Evolutionary conservation across 2,113 vertebrate genomes (phyloP), one percentile per base, ranked within the genome.

Genomic region (Propithecus coquereli): DNA sequence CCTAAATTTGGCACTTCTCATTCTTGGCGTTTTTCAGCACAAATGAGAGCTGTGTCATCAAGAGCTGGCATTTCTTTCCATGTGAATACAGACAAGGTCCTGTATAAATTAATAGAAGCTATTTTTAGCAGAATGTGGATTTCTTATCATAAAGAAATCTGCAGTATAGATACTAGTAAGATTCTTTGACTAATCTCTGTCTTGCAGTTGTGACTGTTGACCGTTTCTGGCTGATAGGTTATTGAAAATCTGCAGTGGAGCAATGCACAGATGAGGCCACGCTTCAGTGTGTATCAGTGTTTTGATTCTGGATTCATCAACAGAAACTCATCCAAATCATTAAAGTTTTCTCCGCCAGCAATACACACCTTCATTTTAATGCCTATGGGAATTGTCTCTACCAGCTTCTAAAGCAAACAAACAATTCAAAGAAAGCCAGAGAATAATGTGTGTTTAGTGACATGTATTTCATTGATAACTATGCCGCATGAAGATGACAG

Each of bases 91-190:
- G 88, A 37, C 88, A 92, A 30, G 91, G 63, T 84, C 22, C 13
- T 93, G 40, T 85, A 32, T 25, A 91, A 93, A 96, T 87, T 97
- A 97, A 96, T 47, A 95, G 54, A 73, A 90, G 50, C 14, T 50
- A 20, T 34, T 95, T 96, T 97, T 97, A 93, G 43, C 57, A 98
- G 88, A 97, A 97, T 84, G 82, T 32, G 96, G 47, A 96, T 95
- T 96, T 97, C 94, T 95, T 96, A 92, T 95, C 59, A 96, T 70
- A 98, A 95, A 95, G 68, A 81, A 32, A 5, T 54, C 85, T 84
- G 61, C 1, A 94, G 17, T 11, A 91, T 34, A 23, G 90, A 50
- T 74, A 76, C 32, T 61, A 97, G 30, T 61, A 93, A 68, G 43
- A 50, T 90, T 90, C 43, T 66, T 74, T 45, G n/a, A 94, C 94